Evolutionary conservation across 2,888 invertebrate genomes (phyloP), one percentile per base, ranked within the genome.

Genomic region (Pegoplata infirma): DNA sequence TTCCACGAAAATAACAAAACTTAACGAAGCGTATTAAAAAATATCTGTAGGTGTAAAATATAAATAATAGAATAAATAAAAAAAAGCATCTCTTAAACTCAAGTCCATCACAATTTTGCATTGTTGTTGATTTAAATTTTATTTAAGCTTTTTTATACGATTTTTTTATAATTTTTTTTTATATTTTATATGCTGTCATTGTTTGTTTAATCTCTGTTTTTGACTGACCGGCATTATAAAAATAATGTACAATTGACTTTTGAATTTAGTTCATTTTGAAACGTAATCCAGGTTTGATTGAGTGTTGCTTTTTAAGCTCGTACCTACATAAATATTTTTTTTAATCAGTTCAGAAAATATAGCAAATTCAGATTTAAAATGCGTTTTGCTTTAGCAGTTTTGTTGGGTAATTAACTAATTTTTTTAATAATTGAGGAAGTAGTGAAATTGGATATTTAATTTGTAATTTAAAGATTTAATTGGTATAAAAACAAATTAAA

Each of bases 251-350:
- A 80, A 79, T 76, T 53, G 78, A 61, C 77, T 77, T 80, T 81
- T 59, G 76, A 81, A 83, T 81, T 86, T 84, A 86, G 86, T 86
- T 83, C 75, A 81, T 47, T 82, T 85, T 81, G 53, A 82, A 79
- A 80, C 76, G 67, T 80, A 61, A 67, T n/a, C 64, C 59, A 47
- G 47, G 53, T 28, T 63, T 71, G 74, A 61, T 63, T 71, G 74
- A 61, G 40, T 76, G 44, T 76, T 59, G 32, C 17, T 44, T 56
- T 12, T 61, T 80, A n/a, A n/a, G n/a, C n/a, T n/a, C n/a, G n/a
- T n/a, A 75, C 59, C 25, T 49, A 72, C 63, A 82, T 83, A 82
- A 83, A 82, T 83, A 83, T 85, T 84, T 80, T 69, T 46, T 5
- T 64, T 56, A 49, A 53, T 47, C 17, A 47, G 14, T 49, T 16